These are phyloP conservation scores for Ageneiosus marmoratus DNA, from an alignment of 2,113 vertebrate species.

Conservation along the genomic window DNA sequence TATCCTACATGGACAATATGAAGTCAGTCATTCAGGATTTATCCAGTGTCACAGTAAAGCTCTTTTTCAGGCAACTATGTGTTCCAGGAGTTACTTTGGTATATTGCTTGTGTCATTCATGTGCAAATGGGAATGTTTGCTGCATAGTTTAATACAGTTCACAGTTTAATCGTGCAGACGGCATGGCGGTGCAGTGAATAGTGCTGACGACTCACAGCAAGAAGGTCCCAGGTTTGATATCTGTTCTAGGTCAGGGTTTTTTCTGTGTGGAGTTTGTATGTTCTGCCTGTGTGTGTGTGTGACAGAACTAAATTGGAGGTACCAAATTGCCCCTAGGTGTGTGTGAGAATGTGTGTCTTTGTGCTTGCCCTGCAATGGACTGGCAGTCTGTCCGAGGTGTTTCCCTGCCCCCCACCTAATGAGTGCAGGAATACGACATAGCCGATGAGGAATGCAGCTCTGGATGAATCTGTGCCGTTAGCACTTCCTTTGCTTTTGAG, in stretches of 20 bases:
- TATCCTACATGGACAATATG: neutral
- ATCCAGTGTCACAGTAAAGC: neutral
- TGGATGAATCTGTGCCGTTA: conserved; percentile 42
- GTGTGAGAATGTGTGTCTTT: too few species aligned
- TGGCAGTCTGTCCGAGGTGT: too few species aligned
- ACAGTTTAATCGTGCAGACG: too few species aligned
- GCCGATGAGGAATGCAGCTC: conserved; percentile 16
- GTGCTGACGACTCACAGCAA: neutral
- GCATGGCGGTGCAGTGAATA: neutral
- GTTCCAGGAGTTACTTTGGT: neutral
- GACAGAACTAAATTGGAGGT: too few species aligned
- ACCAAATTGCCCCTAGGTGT: too few species aligned
- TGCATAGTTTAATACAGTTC: neutral
- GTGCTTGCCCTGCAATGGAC: conserved; percentile 27
- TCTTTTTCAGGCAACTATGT: neutral
- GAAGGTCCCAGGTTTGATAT: too few species aligned
- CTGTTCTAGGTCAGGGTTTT: too few species aligned
- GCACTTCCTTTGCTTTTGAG: conserved; percentile 48
- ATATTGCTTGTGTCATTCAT: too few species aligned
- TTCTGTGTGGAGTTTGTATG: too few species aligned
- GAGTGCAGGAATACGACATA: neutral
- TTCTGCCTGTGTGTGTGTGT: too few species aligned
- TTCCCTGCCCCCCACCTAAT: neutral
- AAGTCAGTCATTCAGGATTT: neutral
- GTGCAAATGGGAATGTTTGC: neutral